Percentiles rank a stretch among this genome's conserved stretches.
Evolutionary conservation across 2,888 invertebrate species (phyloP).

Genomic region (Trichogramma evanescens): DNA sequence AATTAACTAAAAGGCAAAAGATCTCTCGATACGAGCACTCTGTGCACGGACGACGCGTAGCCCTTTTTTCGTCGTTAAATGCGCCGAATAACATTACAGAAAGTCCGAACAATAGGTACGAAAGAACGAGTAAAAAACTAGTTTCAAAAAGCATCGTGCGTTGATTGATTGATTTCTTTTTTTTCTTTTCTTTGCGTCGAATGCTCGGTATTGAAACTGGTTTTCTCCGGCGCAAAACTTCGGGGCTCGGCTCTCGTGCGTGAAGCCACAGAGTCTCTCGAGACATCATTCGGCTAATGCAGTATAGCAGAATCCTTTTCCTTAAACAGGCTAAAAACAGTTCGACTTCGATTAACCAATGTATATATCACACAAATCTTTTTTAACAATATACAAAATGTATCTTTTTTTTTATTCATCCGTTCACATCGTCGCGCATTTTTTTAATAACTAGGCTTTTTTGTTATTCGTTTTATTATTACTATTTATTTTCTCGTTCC

Average conservation of each 20-base stretch:
- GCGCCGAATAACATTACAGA: too few relatives aligned
- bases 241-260: slow-evolving; percentile 5
- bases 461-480: too few relatives aligned
- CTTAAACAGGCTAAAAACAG: neutral
- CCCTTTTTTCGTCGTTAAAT: too few relatives aligned
- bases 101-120: neutral
- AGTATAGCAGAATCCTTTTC: neutral
- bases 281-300: neutral
- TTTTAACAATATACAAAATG: slow-evolving; percentile 48
- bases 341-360: slow-evolving; percentile 40
- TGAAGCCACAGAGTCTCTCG: too few relatives aligned
- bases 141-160: slow-evolving; percentile 9
- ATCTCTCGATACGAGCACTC: slow-evolving; percentile 34
- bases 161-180: neutral
- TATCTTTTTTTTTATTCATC: slow-evolving; percentile 25
- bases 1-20: slow-evolving; percentile 45
- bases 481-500: too few relatives aligned
- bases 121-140: slow-evolving; percentile 6
- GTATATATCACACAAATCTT: slow-evolving; percentile 49
- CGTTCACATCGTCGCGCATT: neutral
- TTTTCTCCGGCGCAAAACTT: slow-evolving; percentile 2
- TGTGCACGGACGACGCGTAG: too few relatives aligned
- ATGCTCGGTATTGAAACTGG: neutral
- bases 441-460: neutral
- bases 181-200: neutral